These are phyloP conservation scores for Harpagifer antarcticus DNA, from an alignment of 2,797 vertebrate genomes.

Conservation along the genomic window DNA sequence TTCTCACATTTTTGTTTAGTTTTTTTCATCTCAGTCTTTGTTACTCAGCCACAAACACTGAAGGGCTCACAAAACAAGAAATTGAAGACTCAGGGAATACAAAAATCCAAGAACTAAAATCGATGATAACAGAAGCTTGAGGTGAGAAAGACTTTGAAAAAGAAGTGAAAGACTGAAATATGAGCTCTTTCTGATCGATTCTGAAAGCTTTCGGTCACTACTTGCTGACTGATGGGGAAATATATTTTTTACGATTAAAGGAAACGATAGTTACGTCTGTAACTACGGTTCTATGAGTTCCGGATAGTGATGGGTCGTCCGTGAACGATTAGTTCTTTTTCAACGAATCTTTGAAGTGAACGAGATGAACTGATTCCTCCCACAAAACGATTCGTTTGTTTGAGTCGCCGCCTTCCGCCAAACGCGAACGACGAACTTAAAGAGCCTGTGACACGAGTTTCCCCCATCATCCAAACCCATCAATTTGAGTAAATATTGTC, in stretches of 20 bases:
- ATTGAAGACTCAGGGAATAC: background rate
- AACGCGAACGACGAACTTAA: too few relatives aligned
- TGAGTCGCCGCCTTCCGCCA: too few relatives aligned
- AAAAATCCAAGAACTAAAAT: slow-evolving; percentile 18
- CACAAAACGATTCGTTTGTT: too few relatives aligned
- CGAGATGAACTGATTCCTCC: too few relatives aligned
- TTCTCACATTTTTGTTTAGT: background rate
- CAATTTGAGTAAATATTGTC: too few relatives aligned
- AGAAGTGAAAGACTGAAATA: background rate
- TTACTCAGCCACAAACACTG: slow-evolving; percentile 8
- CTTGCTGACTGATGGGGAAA: background rate
- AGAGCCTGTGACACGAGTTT: too few relatives aligned
- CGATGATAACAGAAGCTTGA: slow-evolving; percentile 12
- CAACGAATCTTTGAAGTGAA: too few relatives aligned
- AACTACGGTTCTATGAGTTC: too few relatives aligned
- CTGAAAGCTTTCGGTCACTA: background rate
- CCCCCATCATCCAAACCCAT: too few relatives aligned
- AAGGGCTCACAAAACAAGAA: slow-evolving; percentile 25
- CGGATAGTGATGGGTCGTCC: too few relatives aligned
- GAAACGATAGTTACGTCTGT: too few relatives aligned
- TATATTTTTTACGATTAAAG: background rate
- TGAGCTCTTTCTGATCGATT: background rate
- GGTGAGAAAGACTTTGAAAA: background rate
- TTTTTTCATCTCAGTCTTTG: slow-evolving; percentile 14
- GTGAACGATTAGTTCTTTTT: too few relatives aligned